Percentiles rank a stretch among this genome's conserved stretches.
Conservation (phyloP, 2,888 invertebrate species). For the Pocota personata region DNA sequence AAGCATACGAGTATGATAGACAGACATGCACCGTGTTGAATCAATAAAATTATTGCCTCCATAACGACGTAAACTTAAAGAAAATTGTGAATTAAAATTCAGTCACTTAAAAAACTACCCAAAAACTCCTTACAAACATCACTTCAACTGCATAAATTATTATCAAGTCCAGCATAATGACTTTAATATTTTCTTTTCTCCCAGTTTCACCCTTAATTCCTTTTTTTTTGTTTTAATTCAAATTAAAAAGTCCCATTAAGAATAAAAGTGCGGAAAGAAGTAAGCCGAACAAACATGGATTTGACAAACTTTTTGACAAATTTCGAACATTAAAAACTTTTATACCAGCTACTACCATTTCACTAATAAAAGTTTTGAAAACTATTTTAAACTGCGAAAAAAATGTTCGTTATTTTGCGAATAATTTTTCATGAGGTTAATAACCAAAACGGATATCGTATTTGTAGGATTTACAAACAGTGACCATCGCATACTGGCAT, state of each 20-base stretch:
- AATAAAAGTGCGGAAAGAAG: constrained; percentile 1
- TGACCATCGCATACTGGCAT: not conserved
- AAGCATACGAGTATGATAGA: too few species aligned
- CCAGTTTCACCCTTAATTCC: not conserved
- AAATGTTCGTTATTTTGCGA: not conserved
- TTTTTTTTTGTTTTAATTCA: not conserved
- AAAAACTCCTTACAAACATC: not conserved
- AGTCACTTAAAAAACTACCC: not conserved
- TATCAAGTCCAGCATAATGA: not conserved
- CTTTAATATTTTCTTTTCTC: not conserved
- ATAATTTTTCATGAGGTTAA: not conserved
- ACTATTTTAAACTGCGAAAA: not conserved
- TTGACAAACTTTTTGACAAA: constrained; percentile 58
- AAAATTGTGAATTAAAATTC: too few species aligned
- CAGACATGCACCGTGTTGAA: too few species aligned
- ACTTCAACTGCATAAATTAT: not conserved
- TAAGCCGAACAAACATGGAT: not conserved
- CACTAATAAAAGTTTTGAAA: constrained; percentile 13
- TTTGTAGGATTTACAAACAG: too few species aligned
- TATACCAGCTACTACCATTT: constrained; percentile 48
- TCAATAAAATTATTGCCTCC: too few species aligned
- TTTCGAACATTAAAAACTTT: constrained; percentile 49
- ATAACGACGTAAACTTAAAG: too few species aligned
- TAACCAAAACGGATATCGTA: not conserved
- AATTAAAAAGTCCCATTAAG: constrained; percentile 25